These are phyloP conservation scores for Planococcus citri DNA, from an alignment of 1,140 invertebrate genomes.

Conservation along the genomic window DNA sequence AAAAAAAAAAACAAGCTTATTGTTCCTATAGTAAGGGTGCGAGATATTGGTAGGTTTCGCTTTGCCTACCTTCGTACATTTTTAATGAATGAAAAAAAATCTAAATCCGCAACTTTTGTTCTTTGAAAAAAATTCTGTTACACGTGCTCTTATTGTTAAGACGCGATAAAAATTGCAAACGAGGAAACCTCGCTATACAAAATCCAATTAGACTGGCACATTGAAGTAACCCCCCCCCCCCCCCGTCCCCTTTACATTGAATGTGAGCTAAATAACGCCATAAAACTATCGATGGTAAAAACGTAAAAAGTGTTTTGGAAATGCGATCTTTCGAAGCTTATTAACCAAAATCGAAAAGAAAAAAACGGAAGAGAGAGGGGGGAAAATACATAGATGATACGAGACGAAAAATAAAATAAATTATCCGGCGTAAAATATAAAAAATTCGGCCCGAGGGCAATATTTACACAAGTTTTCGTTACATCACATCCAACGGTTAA, in stretches of 20 bases:
- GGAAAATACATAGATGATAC: too few relatives aligned
- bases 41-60: too few relatives aligned
- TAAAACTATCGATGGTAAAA: neutral
- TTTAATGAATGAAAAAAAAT: neutral
- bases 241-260: too few relatives aligned
- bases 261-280: neutral
- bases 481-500: conserved; percentile 1
- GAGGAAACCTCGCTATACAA: too few relatives aligned
- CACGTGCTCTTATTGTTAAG: too few relatives aligned
- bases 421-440: neutral
- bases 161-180: too few relatives aligned
- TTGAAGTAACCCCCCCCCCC: too few relatives aligned
- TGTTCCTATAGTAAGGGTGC: neutral
- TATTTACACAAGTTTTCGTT: conserved; percentile 7
- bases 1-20: neutral
- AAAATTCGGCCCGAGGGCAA: neutral
- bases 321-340: too few relatives aligned
- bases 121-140: too few relatives aligned
- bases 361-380: too few relatives aligned
- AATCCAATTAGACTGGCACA: too few relatives aligned
- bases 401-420: neutral
- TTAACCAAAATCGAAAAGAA: neutral
- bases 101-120: too few relatives aligned
- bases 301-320: neutral
- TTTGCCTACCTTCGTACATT: neutral